Conservation (phyloP, 1,140 invertebrate genomes). For the Marisa cornuarietis region DNA sequence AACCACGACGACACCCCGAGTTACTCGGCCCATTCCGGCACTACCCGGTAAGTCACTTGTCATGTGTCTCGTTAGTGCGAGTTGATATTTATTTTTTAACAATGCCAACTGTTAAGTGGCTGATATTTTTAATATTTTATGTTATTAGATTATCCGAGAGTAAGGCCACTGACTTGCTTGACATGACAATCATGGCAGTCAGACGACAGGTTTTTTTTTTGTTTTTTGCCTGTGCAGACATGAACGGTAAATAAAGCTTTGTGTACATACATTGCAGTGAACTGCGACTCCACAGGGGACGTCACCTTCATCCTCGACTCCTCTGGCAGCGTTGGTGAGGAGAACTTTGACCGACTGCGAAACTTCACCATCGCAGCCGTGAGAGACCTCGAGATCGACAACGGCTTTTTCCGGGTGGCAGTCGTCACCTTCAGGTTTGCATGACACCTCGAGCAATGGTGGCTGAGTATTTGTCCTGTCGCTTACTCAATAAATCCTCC, state of each 20-base stretch:
- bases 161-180: no score
- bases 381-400: slow-evolving; percentile 48
- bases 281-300: slow-evolving; percentile 53
- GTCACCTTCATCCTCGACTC: slow-evolving; percentile 58
- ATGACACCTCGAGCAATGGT: background rate
- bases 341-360: slow-evolving; percentile 51
- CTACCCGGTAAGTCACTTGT: slow-evolving; percentile 2
- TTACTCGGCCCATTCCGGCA: slow-evolving; percentile 4
- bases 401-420: slow-evolving; percentile 50
- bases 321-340: slow-evolving; percentile 55
- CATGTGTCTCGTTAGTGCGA: no score
- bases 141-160: no score
- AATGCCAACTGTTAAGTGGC: no score
- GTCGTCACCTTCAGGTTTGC: slow-evolving; percentile 49
- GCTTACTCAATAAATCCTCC: no score
- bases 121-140: no score
- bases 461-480: no score
- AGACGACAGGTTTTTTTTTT: no score
- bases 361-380: slow-evolving; percentile 53
- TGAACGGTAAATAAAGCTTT: no score
- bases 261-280: background rate
- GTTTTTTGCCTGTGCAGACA: no score
- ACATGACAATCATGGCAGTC: no score
- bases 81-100: no score
- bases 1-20: slow-evolving; percentile 6